These are phyloP conservation scores for Pseudomyrmex flavicornis DNA, from an alignment of 1,140 invertebrate species.

Conservation along the genomic window DNA sequence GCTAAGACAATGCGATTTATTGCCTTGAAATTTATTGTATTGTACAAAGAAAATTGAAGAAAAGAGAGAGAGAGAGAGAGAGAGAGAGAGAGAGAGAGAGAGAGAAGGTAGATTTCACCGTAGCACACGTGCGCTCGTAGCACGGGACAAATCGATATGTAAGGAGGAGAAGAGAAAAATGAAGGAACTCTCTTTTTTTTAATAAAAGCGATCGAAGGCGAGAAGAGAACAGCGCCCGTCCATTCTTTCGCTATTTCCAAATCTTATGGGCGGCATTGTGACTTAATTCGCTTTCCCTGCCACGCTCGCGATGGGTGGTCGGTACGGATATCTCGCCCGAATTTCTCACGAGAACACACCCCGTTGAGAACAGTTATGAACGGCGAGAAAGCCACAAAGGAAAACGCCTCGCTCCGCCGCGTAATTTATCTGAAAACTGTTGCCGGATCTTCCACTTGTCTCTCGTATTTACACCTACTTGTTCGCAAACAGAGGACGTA, in stretches of 20 bases:
- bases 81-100: too few species aligned
- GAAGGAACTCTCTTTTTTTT: slow-evolving; percentile 55
- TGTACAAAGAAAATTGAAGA: too few species aligned
- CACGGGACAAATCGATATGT: slow-evolving; percentile 59
- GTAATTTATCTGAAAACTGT: slow-evolving; percentile 49
- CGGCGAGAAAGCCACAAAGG: slow-evolving; percentile 32
- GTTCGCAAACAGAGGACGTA: background rate
- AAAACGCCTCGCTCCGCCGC: background rate
- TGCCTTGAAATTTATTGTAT: too few species aligned
- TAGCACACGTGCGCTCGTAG: slow-evolving; percentile 54
- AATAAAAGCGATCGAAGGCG: slow-evolving; percentile 56
- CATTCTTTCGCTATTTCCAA: slow-evolving; percentile 76
- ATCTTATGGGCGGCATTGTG: slow-evolving; percentile 75
- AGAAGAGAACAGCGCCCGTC: slow-evolving; percentile 57
- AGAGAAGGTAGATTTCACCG: too few species aligned
- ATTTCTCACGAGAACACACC: slow-evolving; percentile 62
- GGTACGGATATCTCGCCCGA: slow-evolving; percentile 43
- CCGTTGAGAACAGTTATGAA: slow-evolving; percentile 61
- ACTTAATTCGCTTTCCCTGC: slow-evolving; percentile 71
- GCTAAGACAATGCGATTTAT: too few species aligned
- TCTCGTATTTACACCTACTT: background rate
- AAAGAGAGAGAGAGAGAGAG: too few species aligned
- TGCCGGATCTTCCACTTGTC: background rate
- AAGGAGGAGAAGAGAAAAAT: too few species aligned
- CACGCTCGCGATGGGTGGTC: slow-evolving; percentile 75